Percentiles rank a stretch among this genome's conserved stretches.
phyloP scores from a whole-genome alignment of 1,140 invertebrate genomes.

The Drosophila repleta region DNA sequence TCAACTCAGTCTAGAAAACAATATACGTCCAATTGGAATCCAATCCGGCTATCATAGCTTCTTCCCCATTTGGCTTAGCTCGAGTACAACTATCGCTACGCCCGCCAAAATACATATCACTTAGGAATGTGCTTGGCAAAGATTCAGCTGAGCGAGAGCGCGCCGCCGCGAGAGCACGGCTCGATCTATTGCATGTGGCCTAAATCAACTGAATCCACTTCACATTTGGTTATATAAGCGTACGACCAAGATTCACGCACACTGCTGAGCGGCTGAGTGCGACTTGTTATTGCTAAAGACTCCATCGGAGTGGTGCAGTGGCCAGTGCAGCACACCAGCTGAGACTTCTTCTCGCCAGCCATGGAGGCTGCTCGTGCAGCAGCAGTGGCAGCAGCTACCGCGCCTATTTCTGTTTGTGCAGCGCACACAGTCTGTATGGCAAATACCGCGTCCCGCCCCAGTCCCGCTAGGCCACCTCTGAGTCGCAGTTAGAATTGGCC shows the following conservation, averaged over 20 bases:
- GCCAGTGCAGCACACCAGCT: conserved; percentile 35
- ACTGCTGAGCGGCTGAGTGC: neutral
- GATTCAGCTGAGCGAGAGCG: neutral
- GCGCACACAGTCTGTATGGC: conserved; percentile 33
- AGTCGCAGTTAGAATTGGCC: conserved; percentile 54
- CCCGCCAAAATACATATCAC: neutral
- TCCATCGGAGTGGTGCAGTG: conserved; percentile 21
- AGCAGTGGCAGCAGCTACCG: conserved; percentile 24
- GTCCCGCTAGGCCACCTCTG: neutral
- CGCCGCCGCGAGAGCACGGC: conserved; percentile 9
- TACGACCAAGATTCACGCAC: conserved; percentile 29
- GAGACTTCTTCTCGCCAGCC: conserved; percentile 55
- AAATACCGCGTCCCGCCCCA: conserved; percentile 12
- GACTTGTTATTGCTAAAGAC: conserved; percentile 59
- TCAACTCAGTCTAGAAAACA: too few species aligned
- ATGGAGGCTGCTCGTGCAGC: neutral
- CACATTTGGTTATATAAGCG: conserved; percentile 66
- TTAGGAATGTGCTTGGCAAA: conserved; percentile 2
- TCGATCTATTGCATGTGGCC: conserved; percentile 43
- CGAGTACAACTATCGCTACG: too few species aligned
- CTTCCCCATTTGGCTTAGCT: too few species aligned
- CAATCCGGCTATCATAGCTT: too few species aligned
- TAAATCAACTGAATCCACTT: conserved; percentile 65
- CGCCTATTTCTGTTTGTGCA: conserved; percentile 62
- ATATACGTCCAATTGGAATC: too few species aligned